Evolutionary conservation across 2,888 invertebrate species (phyloP).

Genomic region (Melangyna quadrimaculata): DNA sequence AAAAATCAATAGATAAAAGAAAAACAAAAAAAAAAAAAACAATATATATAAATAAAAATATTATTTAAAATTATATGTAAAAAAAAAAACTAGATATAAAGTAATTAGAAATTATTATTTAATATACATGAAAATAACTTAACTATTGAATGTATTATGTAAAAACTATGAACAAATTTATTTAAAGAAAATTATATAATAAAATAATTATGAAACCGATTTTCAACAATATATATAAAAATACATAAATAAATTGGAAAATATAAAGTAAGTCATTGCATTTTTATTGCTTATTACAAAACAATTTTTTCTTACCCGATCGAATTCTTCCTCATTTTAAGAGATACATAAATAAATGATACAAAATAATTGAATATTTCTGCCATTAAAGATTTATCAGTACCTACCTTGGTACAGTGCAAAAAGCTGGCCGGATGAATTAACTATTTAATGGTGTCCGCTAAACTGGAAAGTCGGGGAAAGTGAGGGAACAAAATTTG

Average conservation of each 20-base stretch:
- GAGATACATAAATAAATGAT: too few species aligned
- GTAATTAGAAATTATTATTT: constrained; percentile 65
- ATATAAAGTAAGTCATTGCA: constrained; percentile 37
- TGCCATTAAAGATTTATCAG: too few species aligned
- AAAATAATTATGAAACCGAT: constrained; percentile 61
- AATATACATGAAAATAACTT: constrained; percentile 66
- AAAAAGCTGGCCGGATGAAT: too few species aligned
- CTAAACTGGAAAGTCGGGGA: too few species aligned
- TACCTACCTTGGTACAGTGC: too few species aligned
- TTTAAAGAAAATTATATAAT: constrained; percentile 71
- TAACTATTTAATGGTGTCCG: too few species aligned
- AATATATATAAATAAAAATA: constrained; percentile 55
- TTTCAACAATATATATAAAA: constrained; percentile 73
- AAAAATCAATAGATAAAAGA: constrained; percentile 20
- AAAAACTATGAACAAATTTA: constrained; percentile 63
- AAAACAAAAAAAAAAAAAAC: constrained; percentile 28
- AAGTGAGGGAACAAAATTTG: too few species aligned
- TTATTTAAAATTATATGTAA: constrained; percentile 68
- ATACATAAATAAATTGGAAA: constrained; percentile 65
- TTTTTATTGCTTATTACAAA: neutral
- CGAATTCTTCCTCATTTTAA: too few species aligned
- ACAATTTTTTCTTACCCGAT: too few species aligned
- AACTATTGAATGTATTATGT: constrained; percentile 69
- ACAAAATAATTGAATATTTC: too few species aligned
- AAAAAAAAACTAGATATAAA: constrained; percentile 58